phyloP scores from a whole-genome alignment of 2,113 vertebrate genomes.

The Micromys minutus region DNA sequence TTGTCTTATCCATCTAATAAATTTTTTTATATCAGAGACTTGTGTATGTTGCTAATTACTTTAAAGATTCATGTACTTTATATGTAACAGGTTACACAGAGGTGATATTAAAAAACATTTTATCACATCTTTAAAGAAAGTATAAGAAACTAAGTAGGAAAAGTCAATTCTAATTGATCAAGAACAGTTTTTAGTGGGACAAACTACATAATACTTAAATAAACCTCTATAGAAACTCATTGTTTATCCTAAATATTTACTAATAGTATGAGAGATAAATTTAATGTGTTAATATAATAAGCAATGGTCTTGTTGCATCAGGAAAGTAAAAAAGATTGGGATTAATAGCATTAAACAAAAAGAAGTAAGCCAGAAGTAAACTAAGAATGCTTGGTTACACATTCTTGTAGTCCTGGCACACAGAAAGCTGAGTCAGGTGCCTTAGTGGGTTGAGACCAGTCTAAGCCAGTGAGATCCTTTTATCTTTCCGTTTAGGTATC shows the following conservation, averaged over 20 bases:
- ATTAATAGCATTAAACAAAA: background rate
- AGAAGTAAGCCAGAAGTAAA: background rate
- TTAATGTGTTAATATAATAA: background rate
- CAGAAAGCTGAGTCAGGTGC: background rate
- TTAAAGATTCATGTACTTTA: background rate
- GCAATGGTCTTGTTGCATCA: background rate
- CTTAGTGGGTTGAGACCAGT: background rate
- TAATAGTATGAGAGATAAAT: background rate
- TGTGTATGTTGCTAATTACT: background rate
- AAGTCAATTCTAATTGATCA: background rate
- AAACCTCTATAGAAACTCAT: background rate
- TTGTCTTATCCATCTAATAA: background rate
- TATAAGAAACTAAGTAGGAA: background rate
- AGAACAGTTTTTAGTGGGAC: background rate
- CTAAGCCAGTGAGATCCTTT: background rate
- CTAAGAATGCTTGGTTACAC: background rate
- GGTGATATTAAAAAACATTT: background rate
- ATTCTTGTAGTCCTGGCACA: background rate
- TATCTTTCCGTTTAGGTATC: background rate
- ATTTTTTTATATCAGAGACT: conserved; percentile 26
- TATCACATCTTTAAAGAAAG: conserved; percentile 5
- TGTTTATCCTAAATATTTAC: background rate
- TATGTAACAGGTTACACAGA: background rate
- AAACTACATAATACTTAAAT: background rate
- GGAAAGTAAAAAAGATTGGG: background rate